A percentile compares a stretch with the other conserved stretches of the same genome.
phyloP scores from a whole-genome alignment of 2,888 invertebrate genomes.

The Eupelmus urozonus region DNA sequence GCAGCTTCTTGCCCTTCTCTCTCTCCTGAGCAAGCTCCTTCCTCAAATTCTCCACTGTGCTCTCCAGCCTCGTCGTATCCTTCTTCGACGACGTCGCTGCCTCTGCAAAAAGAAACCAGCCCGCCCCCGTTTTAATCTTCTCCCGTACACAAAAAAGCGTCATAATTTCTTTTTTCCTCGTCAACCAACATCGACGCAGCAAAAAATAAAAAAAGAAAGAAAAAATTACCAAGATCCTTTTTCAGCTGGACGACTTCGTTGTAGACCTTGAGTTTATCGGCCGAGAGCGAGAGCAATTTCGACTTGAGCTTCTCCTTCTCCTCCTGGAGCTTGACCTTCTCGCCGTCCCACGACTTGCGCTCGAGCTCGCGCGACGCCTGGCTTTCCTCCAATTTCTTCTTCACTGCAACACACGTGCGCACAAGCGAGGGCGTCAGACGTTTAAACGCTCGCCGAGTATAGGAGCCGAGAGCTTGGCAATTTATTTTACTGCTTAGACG shows the following conservation, averaged over 20 bases:
- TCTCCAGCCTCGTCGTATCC: constrained; percentile 80
- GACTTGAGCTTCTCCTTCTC: constrained; percentile 79
- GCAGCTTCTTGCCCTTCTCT: constrained; percentile 81
- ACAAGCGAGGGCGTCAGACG: neutral
- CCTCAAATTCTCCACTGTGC: constrained; percentile 82
- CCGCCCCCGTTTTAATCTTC: neutral
- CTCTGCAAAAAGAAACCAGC: constrained; percentile 74
- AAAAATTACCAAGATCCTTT: constrained; percentile 80
- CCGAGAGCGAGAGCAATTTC: constrained; percentile 77
- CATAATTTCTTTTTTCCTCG: no score
- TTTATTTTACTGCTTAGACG: no score
- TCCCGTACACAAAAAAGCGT: neutral
- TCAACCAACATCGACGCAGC: neutral
- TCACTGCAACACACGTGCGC: constrained; percentile 70
- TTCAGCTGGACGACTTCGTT: constrained; percentile 81
- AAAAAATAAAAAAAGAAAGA: constrained; percentile 9
- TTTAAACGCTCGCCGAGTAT: no score
- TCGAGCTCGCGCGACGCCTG: constrained; percentile 68
- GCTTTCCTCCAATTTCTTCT: constrained; percentile 80
- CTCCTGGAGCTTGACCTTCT: constrained; percentile 79
- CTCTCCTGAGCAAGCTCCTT: constrained; percentile 79
- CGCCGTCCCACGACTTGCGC: constrained; percentile 75
- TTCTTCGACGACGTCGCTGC: constrained; percentile 78
- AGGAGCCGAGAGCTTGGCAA: no score
- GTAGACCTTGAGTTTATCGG: constrained; percentile 80